phyloP scores from a whole-genome alignment of 2,888 invertebrate genomes.

The Andrena fulva region DNA sequence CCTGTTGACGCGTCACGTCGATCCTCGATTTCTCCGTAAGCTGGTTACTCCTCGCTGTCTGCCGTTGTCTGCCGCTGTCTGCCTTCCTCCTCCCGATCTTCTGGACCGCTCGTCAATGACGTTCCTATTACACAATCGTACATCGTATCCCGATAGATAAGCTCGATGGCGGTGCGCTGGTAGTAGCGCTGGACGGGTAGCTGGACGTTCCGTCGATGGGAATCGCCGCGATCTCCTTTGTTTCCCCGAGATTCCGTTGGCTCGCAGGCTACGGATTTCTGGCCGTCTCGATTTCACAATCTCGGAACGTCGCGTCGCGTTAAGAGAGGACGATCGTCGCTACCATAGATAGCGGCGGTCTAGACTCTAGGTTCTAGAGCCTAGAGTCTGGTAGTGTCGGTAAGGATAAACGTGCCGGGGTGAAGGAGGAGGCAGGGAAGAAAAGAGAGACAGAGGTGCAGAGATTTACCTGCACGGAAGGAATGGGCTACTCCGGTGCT shows the following conservation, averaged over 20 bases:
- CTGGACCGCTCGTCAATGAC: conserved; percentile 26
- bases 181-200: conserved; percentile 45
- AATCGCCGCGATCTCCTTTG: conserved; percentile 39
- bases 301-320: conserved; percentile 64
- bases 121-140: conserved; percentile 18
- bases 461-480: conserved; percentile 66
- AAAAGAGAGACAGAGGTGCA: conserved; percentile 4
- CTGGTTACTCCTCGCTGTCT: not conserved
- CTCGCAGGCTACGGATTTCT: conserved; percentile 30
- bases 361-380: conserved; percentile 14
- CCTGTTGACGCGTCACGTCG: conserved; percentile 60
- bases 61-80: no score
- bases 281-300: conserved; percentile 60
- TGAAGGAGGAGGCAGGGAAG: not conserved
- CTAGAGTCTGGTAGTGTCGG: not conserved
- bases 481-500: conserved; percentile 41
- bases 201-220: conserved; percentile 24
- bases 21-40: conserved; percentile 16
- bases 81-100: not conserved
- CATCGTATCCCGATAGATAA: conserved; percentile 24
- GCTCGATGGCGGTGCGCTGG: no score
- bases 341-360: conserved; percentile 55
- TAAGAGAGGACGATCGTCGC: conserved; percentile 49
- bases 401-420: not conserved
- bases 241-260: conserved; percentile 38